phyloP scores from a whole-genome alignment of 2,797 vertebrate genomes.

The Esox lucius region DNA sequence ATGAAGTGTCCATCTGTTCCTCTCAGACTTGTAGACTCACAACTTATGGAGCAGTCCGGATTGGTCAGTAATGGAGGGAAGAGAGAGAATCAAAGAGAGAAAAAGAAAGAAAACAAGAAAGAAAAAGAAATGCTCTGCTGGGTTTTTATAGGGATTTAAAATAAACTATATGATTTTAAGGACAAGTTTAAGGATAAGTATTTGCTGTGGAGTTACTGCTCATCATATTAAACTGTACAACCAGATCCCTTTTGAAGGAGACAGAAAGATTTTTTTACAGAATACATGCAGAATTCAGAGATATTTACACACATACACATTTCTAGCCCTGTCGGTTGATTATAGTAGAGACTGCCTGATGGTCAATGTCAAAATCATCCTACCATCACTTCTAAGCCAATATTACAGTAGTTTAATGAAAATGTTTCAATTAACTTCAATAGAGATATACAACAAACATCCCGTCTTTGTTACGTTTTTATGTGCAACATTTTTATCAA shows the following conservation, averaged over 20 bases:
- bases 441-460: no score
- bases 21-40: not conserved
- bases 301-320: no score
- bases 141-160: slow-evolving; percentile 1
- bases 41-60: not conserved
- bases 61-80: slow-evolving; percentile 3
- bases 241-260: not conserved
- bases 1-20: slow-evolving; percentile 27
- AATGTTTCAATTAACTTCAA: no score
- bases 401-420: no score
- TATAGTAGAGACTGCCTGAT: no score
- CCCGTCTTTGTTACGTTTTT: no score
- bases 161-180: not conserved
- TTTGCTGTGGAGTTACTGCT: not conserved
- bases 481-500: no score
- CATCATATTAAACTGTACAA: not conserved
- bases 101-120: not conserved
- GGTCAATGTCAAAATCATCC: no score
- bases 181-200: no score
- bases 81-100: not conserved
- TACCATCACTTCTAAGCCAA: no score
- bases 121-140: not conserved
- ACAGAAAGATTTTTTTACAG: not conserved
- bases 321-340: no score
- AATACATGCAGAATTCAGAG: not conserved